phyloP scores from a whole-genome alignment of 2,113 vertebrate species.

The Myocastor coypus region DNA sequence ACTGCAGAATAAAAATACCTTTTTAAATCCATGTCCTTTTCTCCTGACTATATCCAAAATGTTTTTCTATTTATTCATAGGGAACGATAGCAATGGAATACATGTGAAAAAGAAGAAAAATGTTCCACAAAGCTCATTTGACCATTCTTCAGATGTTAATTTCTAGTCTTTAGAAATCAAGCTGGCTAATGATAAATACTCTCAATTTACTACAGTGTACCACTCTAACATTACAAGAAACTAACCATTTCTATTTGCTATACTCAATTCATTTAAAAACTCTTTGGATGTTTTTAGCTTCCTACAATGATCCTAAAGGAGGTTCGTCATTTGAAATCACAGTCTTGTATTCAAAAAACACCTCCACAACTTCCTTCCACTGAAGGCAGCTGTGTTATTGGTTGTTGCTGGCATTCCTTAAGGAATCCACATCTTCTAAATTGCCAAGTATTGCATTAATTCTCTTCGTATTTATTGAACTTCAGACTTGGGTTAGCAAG shows the following conservation, averaged over 20 bases:
- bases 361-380: neutral
- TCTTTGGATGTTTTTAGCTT: neutral
- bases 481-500: neutral
- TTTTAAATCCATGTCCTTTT: neutral
- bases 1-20: neutral
- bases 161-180: slow-evolving; percentile 9
- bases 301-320: neutral
- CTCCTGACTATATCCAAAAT: neutral
- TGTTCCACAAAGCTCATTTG: neutral
- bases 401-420: slow-evolving; percentile 48
- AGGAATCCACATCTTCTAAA: neutral
- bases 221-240: neutral
- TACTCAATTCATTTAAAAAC: neutral
- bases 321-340: neutral
- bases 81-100: neutral
- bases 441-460: neutral
- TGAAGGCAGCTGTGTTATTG: neutral
- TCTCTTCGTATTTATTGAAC: neutral
- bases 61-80: neutral
- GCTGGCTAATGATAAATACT: neutral
- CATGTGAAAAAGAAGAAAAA: neutral
- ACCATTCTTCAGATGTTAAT: neutral
- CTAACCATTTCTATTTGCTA: neutral
- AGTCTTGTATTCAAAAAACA: slow-evolving; percentile 27
- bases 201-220: neutral